Conservation (phyloP, 2,888 invertebrate species). For the Eupithecia abbreviata region DNA sequence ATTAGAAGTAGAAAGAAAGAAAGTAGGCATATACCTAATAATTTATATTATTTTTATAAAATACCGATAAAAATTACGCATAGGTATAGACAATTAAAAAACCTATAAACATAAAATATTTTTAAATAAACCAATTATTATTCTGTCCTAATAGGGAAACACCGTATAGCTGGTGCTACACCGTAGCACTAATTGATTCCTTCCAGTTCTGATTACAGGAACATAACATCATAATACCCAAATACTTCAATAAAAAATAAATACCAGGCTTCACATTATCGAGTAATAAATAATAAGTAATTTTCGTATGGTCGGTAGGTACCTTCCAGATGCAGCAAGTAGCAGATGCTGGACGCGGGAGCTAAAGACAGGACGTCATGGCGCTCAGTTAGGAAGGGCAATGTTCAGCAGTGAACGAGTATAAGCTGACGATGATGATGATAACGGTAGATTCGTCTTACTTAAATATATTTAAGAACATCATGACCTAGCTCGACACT, state of each 20-base stretch:
- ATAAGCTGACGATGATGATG: neutral
- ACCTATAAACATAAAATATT: too few species aligned
- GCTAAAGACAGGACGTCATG: neutral
- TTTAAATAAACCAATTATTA: neutral
- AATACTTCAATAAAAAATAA: neutral
- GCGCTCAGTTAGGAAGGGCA: neutral
- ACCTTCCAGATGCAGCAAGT: neutral
- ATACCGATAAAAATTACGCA: neutral
- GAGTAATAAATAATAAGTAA: neutral
- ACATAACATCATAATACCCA: neutral
- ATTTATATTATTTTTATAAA: too few species aligned
- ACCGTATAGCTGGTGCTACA: neutral
- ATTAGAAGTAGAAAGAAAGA: neutral
- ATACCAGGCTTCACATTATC: too few species aligned
- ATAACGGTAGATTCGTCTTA: neutral
- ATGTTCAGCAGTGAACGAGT: neutral
- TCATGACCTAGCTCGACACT: constrained; percentile 3
- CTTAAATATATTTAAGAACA: neutral
- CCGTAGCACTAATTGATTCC: neutral
- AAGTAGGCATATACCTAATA: neutral
- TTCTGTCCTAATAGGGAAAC: neutral
- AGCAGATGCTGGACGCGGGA: neutral
- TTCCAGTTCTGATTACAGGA: neutral
- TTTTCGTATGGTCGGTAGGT: neutral
- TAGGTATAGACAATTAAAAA: neutral